Conservation (phyloP, 2,888 invertebrate genomes). For the Apodemia hepburni region DNA sequence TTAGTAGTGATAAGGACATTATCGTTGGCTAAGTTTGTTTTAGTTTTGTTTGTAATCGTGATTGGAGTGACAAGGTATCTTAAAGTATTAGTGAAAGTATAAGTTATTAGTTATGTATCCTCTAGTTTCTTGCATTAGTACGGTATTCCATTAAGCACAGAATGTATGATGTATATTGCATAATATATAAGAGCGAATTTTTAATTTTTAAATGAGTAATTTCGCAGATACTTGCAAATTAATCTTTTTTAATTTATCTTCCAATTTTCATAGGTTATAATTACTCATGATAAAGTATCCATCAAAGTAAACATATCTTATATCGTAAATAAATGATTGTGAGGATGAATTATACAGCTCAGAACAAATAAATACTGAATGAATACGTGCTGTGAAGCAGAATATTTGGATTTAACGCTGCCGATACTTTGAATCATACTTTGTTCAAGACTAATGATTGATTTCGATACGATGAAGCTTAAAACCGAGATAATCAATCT, state of each 20-base stretch:
- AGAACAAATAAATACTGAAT: constrained; percentile 4
- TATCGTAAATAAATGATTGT: not conserved
- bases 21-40: constrained; percentile 63
- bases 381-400: constrained; percentile 10
- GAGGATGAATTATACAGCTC: not conserved
- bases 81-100: too few relatives aligned
- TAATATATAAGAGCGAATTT: too few relatives aligned
- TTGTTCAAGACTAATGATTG: not conserved
- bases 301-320: not conserved
- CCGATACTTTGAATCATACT: not conserved
- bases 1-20: constrained; percentile 48
- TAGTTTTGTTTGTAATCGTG: constrained; percentile 51
- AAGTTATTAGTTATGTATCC: too few relatives aligned
- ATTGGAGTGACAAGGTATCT: constrained; percentile 47
- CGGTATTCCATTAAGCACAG: too few relatives aligned
- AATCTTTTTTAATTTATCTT: too few relatives aligned
- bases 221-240: too few relatives aligned
- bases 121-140: too few relatives aligned
- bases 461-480: not conserved
- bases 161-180: too few relatives aligned
- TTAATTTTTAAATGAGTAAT: too few relatives aligned
- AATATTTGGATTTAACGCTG: constrained; percentile 7
- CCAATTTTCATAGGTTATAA: not conserved
- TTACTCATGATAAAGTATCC: not conserved
- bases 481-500: not conserved